These are phyloP conservation scores for Netelia fuscicornis DNA, from an alignment of 2,888 invertebrate species.

Conservation along the genomic window DNA sequence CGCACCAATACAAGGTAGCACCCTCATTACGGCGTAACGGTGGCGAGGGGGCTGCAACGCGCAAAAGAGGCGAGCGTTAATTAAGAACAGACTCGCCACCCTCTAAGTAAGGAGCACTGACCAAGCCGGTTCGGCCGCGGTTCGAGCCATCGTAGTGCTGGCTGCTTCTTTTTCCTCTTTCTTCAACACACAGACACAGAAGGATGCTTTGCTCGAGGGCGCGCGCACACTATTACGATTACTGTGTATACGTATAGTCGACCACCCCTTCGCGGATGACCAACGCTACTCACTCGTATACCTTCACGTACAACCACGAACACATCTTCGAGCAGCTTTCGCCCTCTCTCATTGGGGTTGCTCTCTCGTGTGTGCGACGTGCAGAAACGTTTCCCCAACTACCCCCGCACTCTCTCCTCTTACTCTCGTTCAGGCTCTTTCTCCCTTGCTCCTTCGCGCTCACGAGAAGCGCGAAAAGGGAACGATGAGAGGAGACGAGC, in stretches of 20 bases:
- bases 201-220: slow-evolving; percentile 51
- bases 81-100: slow-evolving; percentile 85
- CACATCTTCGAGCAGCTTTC: background rate
- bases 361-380: background rate
- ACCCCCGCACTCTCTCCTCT: slow-evolving; percentile 1
- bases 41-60: slow-evolving; percentile 81
- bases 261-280: slow-evolving; percentile 33
- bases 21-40: slow-evolving; percentile 82
- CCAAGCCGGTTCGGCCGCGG: slow-evolving; percentile 73
- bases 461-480: slow-evolving; percentile 67
- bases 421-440: background rate
- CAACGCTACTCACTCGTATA: slow-evolving; percentile 15
- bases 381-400: background rate
- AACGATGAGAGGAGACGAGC: slow-evolving; percentile 58
- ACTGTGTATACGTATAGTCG: slow-evolving; percentile 15
- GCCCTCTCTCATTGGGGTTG: background rate
- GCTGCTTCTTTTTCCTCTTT: slow-evolving; percentile 62
- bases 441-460: slow-evolving; percentile 45
- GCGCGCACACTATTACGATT: slow-evolving; percentile 6
- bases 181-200: slow-evolving; percentile 40
- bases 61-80: slow-evolving; percentile 84
- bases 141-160: slow-evolving; percentile 29
- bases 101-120: slow-evolving; percentile 84
- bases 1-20: slow-evolving; percentile 76
- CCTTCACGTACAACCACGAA: background rate